Evolutionary conservation across 2,797 vertebrate species (phyloP).

Genomic region (Enteromius mattozi): DNA sequence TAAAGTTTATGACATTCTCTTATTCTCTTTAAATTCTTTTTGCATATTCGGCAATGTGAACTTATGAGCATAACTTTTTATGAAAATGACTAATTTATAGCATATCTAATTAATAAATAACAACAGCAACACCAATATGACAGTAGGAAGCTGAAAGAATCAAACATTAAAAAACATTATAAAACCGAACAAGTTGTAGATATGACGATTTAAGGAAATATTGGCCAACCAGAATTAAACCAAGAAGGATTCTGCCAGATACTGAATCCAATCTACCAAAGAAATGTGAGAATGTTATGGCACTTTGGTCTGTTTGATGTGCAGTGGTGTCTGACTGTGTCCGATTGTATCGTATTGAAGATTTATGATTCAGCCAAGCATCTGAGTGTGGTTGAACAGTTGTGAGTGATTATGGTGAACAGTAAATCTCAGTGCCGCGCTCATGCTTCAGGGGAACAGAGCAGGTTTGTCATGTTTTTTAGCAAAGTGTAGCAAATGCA

Average conservation of each 20-base stretch:
- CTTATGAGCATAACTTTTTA: not conserved
- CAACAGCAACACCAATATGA: not conserved
- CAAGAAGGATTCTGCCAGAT: conserved; percentile 4
- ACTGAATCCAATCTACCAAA: conserved; percentile 36
- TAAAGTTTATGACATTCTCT: not conserved
- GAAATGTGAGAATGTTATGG: conserved; percentile 37
- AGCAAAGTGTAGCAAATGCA: conserved; percentile 53
- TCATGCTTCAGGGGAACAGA: conserved; percentile 38
- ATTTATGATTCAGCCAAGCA: conserved; percentile 55
- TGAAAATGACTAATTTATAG: not conserved
- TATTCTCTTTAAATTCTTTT: not conserved
- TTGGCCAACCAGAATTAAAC: not conserved
- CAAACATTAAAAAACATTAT: not conserved
- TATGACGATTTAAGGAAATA: conserved; percentile 19
- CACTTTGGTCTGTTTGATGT: conserved; percentile 46
- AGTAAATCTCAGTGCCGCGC: conserved; percentile 47
- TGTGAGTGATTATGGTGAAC: conserved; percentile 54
- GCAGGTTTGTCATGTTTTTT: conserved; percentile 45
- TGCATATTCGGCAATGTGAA: not conserved
- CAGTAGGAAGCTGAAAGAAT: not conserved
- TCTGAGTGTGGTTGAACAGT: conserved; percentile 54
- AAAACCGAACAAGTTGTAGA: not conserved
- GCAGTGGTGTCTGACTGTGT: conserved; percentile 31
- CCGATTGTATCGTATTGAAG: conserved; percentile 43
- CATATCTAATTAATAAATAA: not conserved